Evolutionary conservation across 1,140 invertebrate species (phyloP), one percentile per base, ranked within the genome.

Genomic region (Drosophila lacteicornis): DNA sequence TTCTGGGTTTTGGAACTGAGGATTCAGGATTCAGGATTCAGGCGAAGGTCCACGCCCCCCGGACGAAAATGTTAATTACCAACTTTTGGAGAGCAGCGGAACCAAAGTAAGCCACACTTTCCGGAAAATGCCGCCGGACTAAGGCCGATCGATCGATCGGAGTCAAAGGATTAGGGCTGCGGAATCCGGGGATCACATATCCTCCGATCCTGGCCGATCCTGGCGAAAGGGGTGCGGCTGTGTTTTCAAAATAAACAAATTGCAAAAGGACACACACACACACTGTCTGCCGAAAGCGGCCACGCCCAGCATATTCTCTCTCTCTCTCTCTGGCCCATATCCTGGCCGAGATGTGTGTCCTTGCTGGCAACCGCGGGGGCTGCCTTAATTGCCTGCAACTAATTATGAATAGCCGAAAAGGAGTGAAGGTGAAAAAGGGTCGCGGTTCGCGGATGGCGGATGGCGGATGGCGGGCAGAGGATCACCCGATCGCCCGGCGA

Each of bases 241-340:
- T 88, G 84, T 88, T 88, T 88, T 88, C 80, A 88, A 88, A 88
- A 88, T 88, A 90, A 88, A 88, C 84, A 88, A 88, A 90, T 88
- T 83, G 85, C 80, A 71, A 87, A 88, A 45, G 45, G 69, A 73
- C 40, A 75, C 69, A 59, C 50, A 30, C 43, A 75, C 69, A 59
- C 50, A 30, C 43, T 46, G 25, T 56, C 19, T 42, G 58, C 46
- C 19, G 51, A 22, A 17, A 27, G 50, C 36, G 51, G 57, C 50
- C 45, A 71, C 81, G 82, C 67, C 78, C 56, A 61, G 63, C 13
- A 17, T 22, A 27, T 15, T 7, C 19, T 22, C 43, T 45, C 9
- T 4, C 17, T 4, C 17, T 7, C 3, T n/a, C 47, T 17, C 27
- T 38, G 7, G 2, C 12, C 9, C 51, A 7, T 30, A 30, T 56